These are phyloP conservation scores for Pogona vitticeps DNA, from an alignment of 2,113 vertebrate genomes.

Conservation along the genomic window DNA sequence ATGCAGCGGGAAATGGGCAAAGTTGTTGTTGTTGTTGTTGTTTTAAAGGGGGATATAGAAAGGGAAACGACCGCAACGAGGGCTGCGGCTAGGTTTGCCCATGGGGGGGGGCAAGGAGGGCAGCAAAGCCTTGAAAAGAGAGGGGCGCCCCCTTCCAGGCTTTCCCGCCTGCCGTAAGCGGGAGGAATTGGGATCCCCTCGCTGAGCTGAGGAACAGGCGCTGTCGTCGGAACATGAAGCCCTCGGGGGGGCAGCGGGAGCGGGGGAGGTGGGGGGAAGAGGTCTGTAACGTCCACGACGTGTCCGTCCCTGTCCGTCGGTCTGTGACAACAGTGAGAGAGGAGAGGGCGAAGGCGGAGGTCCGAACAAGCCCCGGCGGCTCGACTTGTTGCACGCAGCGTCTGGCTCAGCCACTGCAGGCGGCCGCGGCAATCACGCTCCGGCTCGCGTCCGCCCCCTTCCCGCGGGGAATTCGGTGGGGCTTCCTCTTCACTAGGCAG, in stretches of 20 bases:
- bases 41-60: not conserved
- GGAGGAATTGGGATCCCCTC: no score
- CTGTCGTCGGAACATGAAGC: no score
- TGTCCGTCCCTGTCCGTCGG: not conserved
- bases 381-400: conserved; percentile 10
- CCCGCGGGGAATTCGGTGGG: not conserved
- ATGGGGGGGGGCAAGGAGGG: no score
- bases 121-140: no score
- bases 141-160: no score
- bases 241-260: no score
- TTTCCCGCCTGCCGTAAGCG: no score
- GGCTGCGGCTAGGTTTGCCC: no score
- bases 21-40: not conserved
- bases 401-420: not conserved
- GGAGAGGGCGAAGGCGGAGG: no score
- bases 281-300: not conserved
- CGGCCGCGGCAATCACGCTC: not conserved
- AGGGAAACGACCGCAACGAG: no score
- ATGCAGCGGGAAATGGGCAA: not conserved
- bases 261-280: not conserved
- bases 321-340: not conserved
- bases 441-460: not conserved
- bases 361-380: not conserved
- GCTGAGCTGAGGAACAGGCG: no score
- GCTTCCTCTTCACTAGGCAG: not conserved